Base-by-base conservation (phyloP, 2,113 vertebrate genomes). In the Antechinus stuartii region DNA sequence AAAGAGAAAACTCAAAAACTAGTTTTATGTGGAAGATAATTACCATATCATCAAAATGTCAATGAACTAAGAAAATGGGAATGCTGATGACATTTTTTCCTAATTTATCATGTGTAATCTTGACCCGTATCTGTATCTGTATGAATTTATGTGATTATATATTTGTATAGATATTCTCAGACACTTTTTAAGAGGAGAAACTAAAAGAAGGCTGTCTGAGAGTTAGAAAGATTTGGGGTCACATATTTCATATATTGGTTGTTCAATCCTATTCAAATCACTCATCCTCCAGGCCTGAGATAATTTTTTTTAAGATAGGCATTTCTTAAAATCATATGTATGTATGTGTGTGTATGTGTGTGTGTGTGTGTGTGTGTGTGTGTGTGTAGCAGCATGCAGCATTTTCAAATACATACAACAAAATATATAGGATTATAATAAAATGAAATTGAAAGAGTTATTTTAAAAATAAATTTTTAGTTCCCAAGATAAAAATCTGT, bases 201-300 rank as follows among this genome's bases (percentile, higher is more conserved):
- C 1, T 2, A 2, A n/a, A 19, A 76, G 35, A 42, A 6, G 7
- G 6, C 19, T 42, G 7, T 4, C 0, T 3, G 12, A 42, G 61
- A 35, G 19, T 76, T 14, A n/a, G 4, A 76, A n/a, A 76, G 35
- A n/a, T 22, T 22, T 76, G 68, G 35, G 6, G 35, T 76, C 68
- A 42, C n/a, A 22, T 22, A 9, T 42, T 35, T 42, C 5, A 8
- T 76, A 42, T 76, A 19, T 42, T 76, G 68, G 35, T 76, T 68
- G 68, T 76, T 76, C 7, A 19, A 42, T 16, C 4, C 68, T 42
- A 7, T n/a, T n/a, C 68, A n/a, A 22, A 4, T n/a, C 3, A 76
- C 35, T 76, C 3, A 22, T 10, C 68, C 0, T n/a, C 35, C n/a
- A 22, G 5, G 14, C 35, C 68, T 76, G 14, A 76, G 16, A 25